Conservation (phyloP, 2,797 vertebrate genomes). For the Numenius phaeopus region DNA sequence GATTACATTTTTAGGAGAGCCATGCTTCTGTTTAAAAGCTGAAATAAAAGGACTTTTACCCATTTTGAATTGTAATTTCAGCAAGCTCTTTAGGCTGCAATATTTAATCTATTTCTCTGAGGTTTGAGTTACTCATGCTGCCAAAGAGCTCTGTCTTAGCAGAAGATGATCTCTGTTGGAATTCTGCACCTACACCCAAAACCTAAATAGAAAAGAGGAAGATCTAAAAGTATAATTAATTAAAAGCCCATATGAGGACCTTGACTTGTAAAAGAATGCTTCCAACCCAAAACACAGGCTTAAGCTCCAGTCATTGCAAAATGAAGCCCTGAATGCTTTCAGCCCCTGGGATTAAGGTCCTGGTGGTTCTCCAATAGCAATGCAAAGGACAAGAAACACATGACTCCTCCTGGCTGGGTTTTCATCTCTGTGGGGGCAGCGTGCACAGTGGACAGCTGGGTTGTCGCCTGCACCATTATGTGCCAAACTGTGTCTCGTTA, state of each 20-base stretch:
- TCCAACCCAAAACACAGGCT: not conserved
- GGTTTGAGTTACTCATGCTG: not conserved
- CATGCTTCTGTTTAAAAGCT: not conserved
- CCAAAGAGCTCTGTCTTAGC: not conserved
- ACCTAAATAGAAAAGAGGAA: not conserved
- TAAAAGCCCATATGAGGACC: not conserved
- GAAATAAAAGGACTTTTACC: not conserved
- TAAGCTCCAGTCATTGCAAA: not conserved
- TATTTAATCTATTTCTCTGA: not conserved
- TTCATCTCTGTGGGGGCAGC: not conserved
- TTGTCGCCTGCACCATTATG: not conserved
- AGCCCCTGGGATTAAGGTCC: not conserved
- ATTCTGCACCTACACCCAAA: not conserved
- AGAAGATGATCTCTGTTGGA: not conserved
- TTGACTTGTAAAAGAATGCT: not conserved
- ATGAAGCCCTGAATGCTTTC: not conserved
- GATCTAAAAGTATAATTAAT: slow-evolving; percentile 36
- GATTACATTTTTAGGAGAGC: slow-evolving; percentile 7
- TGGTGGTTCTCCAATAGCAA: not conserved
- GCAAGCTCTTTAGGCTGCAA: not conserved
- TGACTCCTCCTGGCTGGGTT: not conserved
- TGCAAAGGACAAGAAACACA: not conserved
- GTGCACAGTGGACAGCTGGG: not conserved
- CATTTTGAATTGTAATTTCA: slow-evolving; percentile 37
- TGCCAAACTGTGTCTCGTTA: not conserved